Percentiles rank a stretch among this genome's conserved stretches.
phyloP scores from a whole-genome alignment of 2,888 invertebrate species.

The Pterobdella sp. region DNA sequence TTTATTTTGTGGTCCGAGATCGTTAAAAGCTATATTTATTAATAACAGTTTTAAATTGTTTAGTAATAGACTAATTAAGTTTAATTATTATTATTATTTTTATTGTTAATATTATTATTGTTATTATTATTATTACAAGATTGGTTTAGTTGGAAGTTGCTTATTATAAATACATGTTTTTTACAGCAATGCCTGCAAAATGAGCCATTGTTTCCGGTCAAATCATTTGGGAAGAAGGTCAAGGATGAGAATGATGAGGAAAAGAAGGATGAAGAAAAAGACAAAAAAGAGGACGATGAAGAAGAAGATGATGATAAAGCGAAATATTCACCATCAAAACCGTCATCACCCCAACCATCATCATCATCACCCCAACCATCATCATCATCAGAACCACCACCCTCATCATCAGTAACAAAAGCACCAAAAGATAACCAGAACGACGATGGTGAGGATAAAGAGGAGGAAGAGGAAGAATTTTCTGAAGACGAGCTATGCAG shows the following conservation, averaged over 20 bases:
- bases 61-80: too few relatives aligned
- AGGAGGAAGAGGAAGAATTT: slow-evolving; percentile 47
- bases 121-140: not conserved
- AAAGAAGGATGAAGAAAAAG: not conserved
- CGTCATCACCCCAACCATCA: not conserved
- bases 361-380: not conserved
- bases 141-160: too few relatives aligned
- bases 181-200: slow-evolving; percentile 48
- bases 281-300: slow-evolving; percentile 39
- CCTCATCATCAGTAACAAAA: not conserved
- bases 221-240: not conserved
- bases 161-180: not conserved
- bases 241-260: not conserved
- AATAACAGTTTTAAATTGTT: too few relatives aligned
- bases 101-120: not conserved
- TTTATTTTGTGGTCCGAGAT: too few relatives aligned
- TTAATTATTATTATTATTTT: not conserved
- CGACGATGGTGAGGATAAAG: slow-evolving; percentile 51
- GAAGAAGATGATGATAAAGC: slow-evolving; percentile 46
- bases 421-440: slow-evolving; percentile 30
- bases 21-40: too few relatives aligned
- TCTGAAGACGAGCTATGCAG: slow-evolving; percentile 56
- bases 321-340: not conserved
- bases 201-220: slow-evolving; percentile 48
- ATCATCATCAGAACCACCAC: not conserved